Evolutionary conservation across 2,113 vertebrate species (phyloP), one percentile per base, ranked within the genome.

Genomic region (Lamprotornis superbus): DNA sequence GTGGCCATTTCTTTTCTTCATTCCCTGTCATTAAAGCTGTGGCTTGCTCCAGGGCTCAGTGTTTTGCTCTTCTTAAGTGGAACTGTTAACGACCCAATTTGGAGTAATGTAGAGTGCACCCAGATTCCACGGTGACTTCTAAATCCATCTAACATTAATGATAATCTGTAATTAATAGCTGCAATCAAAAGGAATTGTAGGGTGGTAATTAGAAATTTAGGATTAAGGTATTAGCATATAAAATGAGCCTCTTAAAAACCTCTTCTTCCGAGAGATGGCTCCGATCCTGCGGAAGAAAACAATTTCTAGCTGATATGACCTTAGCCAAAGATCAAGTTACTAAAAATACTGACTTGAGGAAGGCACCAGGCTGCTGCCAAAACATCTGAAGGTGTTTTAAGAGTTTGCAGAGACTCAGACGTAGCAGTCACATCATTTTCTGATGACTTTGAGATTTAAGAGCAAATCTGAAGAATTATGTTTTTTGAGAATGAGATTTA

Each of bases 31-130:
- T 96, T 96, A 95, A 93, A 95, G 87, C 85, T 80, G 90, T 83
- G 94, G 46, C 42, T 93, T 93, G 93, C 95, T 94, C 75, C 82
- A 94, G 92, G 94, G 64, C 64, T 71, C 77, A 25, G 87, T 21
- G 90, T 93, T 97, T 93, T 64, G 90, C 94, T 96, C 93, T 95
- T 95, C 96, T 86, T 94, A 96, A 96, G 93, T 96, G 94, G 90
- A 94, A 90, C 93, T 96, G 95, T 95, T 97, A 96, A 96, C 86
- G 82, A 95, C 92, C 79, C 93, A 93, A 94, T 94, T 96, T 96
- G 86, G 87, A 92, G 92, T 75, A 2, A 89, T 16, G 83, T 89
- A 35, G 95, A 92, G 68, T 67, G 88, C 83, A 44, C 90, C 88
- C 88, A 56, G 90, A 87, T 95, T 96, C 86, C 87, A 74, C 63